Evolutionary conservation across 2,113 vertebrate species (phyloP).

Genomic region (Bubo scandiacus): DNA sequence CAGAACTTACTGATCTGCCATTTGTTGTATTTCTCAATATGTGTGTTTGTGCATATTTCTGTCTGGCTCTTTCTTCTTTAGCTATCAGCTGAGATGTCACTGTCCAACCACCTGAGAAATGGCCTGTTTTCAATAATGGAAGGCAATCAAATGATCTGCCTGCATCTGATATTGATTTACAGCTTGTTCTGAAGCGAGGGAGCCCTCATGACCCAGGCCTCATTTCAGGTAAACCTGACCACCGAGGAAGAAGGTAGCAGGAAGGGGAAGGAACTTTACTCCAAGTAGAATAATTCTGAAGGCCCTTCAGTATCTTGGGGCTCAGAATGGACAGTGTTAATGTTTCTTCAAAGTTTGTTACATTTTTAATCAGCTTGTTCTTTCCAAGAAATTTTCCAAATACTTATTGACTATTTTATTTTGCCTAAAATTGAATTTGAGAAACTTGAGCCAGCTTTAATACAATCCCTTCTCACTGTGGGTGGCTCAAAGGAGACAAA

Average conservation of each 20-base stretch:
- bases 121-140: neutral
- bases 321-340: neutral
- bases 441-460: neutral
- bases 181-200: neutral
- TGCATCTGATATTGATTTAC: neutral
- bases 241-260: neutral
- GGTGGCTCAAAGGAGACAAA: conserved; percentile 21
- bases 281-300: neutral
- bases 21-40: neutral
- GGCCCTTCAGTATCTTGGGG: neutral
- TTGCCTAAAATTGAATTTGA: neutral
- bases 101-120: neutral
- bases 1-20: neutral
- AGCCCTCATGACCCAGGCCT: neutral
- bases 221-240: neutral
- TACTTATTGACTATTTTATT: neutral
- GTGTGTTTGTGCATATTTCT: neutral
- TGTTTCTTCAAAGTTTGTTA: neutral
- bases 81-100: neutral
- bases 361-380: neutral
- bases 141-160: neutral
- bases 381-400: neutral
- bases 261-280: neutral
- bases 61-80: neutral
- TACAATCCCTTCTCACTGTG: conserved; percentile 5